Evolutionary conservation across 2,888 invertebrate species (phyloP).

Genomic region (Alloscopus bannaensis): DNA sequence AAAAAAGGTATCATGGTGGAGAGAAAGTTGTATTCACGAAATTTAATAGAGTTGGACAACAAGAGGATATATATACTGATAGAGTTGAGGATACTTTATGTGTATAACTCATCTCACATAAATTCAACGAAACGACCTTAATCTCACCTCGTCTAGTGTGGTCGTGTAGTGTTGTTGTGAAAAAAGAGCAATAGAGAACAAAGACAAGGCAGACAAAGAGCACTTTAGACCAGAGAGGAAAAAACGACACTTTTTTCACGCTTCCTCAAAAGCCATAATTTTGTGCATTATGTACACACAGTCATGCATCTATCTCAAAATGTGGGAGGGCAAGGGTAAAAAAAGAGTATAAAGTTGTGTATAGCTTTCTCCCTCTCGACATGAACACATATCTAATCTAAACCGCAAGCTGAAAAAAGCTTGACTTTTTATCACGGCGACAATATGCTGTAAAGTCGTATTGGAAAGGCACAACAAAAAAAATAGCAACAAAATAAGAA

Average conservation of each 20-base stretch:
- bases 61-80: not conserved
- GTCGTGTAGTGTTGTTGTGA: not conserved
- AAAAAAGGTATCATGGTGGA: not conserved
- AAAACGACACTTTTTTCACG: constrained; percentile 24
- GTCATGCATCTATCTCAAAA: constrained; percentile 6
- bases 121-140: constrained; percentile 27
- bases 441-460: constrained; percentile 51
- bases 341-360: constrained; percentile 1
- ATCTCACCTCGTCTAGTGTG: constrained; percentile 37
- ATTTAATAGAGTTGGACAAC: constrained; percentile 3
- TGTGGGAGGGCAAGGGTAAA: not conserved
- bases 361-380: no score
- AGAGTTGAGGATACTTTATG: not conserved
- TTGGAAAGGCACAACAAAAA: constrained; percentile 24
- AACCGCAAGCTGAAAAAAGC: constrained; percentile 34
- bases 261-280: constrained; percentile 14
- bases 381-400: constrained; percentile 47
- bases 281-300: constrained; percentile 23
- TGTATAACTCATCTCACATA: constrained; percentile 37
- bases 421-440: constrained; percentile 45
- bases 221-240: constrained; percentile 6
- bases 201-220: constrained; percentile 3
- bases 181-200: constrained; percentile 10
- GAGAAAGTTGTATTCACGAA: not conserved
- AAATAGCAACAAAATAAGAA: constrained; percentile 35